These are phyloP conservation scores for Galerucella calmariensis DNA, from an alignment of 2,888 invertebrate species.

Conservation along the genomic window DNA sequence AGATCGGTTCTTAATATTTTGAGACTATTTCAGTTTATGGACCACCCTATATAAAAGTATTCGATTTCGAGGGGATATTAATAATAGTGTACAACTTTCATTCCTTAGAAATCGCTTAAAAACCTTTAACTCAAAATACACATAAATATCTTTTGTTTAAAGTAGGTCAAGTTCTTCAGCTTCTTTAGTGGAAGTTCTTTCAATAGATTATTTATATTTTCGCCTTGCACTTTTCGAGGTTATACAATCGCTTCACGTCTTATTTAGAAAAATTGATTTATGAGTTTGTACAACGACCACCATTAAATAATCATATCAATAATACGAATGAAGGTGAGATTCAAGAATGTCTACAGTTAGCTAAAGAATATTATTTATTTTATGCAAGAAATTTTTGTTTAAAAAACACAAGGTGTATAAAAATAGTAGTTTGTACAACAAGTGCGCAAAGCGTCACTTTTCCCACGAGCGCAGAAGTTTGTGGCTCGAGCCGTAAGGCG, in stretches of 20 bases:
- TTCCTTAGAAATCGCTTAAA: background rate
- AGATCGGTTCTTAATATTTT: too few relatives aligned
- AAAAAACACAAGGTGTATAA: too few relatives aligned
- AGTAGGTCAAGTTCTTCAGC: constrained; percentile 2
- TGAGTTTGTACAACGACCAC: background rate
- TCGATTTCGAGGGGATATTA: too few relatives aligned
- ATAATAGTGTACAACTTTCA: too few relatives aligned
- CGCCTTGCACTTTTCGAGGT: background rate
- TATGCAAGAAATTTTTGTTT: too few relatives aligned
- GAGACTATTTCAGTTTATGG: too few relatives aligned
- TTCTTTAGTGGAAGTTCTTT: background rate
- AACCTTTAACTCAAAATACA: background rate
- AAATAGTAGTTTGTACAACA: too few relatives aligned
- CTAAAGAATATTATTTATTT: background rate
- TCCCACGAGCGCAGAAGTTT: too few relatives aligned
- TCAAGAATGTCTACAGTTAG: background rate
- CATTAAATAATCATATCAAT: background rate
- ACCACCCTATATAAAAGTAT: too few relatives aligned
- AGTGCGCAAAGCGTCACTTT: too few relatives aligned
- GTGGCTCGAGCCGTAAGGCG: too few relatives aligned
- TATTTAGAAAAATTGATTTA: background rate
- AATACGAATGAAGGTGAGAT: background rate
- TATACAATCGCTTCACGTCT: background rate
- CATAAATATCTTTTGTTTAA: background rate
- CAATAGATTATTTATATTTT: constrained; percentile 1